A percentile compares a stretch with the other conserved stretches of the same genome.
Conservation (phyloP, 2,888 invertebrate genomes). For the Dryobota labecula region DNA sequence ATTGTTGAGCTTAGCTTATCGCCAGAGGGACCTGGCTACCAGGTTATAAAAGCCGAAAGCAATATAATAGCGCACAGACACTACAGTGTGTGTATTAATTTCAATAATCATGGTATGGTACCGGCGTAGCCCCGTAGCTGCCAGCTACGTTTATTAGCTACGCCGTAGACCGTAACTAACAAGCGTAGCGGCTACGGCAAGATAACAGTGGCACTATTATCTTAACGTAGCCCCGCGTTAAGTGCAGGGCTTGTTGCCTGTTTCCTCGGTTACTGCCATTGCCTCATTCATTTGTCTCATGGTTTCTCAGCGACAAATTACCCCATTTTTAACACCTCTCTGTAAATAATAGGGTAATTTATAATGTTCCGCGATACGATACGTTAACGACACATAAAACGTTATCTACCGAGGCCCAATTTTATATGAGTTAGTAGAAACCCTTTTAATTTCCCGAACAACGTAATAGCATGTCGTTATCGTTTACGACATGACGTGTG, state of each 20-base stretch:
- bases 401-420: neutral
- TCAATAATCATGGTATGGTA: neutral
- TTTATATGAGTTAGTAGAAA: slow-evolving; percentile 7
- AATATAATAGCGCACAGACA: neutral
- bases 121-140: slow-evolving; percentile 11
- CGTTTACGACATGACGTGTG: slow-evolving; percentile 14
- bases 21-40: neutral
- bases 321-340: neutral
- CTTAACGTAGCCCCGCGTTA: neutral
- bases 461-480: slow-evolving; percentile 28
- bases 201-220: neutral
- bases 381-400: slow-evolving; percentile 7
- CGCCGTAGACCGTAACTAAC: slow-evolving; percentile 15
- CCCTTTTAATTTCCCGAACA: slow-evolving; percentile 26
- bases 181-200: neutral
- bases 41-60: neutral
- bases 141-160: slow-evolving; percentile 8
- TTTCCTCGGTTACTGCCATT: neutral
- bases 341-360: slow-evolving; percentile 10
- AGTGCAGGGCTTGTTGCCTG: neutral
- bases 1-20: neutral
- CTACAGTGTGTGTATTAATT: neutral
- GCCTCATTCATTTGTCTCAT: neutral
- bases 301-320: neutral
- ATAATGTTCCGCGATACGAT: neutral